These are phyloP conservation scores for Emys orbicularis DNA, from an alignment of 2,797 vertebrate species.

Conservation along the genomic window DNA sequence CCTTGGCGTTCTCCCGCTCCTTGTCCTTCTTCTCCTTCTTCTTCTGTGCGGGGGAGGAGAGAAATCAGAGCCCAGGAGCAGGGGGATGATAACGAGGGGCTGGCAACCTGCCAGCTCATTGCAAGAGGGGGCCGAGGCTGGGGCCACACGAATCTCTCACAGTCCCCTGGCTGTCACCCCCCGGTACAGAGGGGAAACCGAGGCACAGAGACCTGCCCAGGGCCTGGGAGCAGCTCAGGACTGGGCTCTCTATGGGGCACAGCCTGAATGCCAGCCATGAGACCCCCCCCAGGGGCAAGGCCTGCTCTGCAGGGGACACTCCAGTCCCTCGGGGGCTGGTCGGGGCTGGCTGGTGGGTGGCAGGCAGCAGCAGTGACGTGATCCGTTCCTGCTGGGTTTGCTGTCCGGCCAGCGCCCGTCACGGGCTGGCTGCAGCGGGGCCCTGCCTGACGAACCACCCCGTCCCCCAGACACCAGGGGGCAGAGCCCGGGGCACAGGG, in stretches of 20 bases:
- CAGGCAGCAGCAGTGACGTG: not conserved
- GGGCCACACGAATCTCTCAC: not conserved
- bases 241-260: not conserved
- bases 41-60: conserved; percentile 74
- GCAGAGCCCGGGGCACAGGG: not conserved
- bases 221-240: not conserved
- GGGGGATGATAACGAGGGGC: not conserved
- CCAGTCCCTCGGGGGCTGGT: not conserved
- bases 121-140: not conserved
- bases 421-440: not conserved
- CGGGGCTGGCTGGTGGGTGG: not conserved
- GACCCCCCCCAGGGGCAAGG: not conserved
- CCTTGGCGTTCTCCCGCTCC: conserved; percentile 95
- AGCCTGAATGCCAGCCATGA: not conserved
- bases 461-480: not conserved
- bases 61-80: rapidly evolving
- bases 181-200: not conserved
- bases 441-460: not conserved
- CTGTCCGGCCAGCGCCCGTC: not conserved
- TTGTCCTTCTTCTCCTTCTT: conserved; percentile 98
- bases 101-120: not conserved
- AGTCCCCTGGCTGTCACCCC: not conserved
- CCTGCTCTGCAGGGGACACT: not conserved
- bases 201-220: not conserved
- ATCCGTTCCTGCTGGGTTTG: not conserved